These are phyloP conservation scores for Pseudolaguvia tuberculata DNA, from an alignment of 2,113 vertebrate genomes.

Conservation along the genomic window DNA sequence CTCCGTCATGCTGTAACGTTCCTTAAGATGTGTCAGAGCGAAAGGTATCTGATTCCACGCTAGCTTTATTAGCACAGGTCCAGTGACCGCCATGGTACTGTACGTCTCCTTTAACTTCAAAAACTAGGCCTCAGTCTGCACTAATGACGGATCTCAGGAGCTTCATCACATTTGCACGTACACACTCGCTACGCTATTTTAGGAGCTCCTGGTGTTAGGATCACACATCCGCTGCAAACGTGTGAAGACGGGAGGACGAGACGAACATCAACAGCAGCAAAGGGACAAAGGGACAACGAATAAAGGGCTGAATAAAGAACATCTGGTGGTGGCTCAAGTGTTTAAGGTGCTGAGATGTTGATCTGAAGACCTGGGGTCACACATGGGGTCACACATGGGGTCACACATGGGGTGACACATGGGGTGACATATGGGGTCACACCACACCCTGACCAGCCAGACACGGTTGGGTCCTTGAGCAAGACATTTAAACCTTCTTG, in stretches of 20 bases:
- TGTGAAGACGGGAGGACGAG: constrained; percentile 21
- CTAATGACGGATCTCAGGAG: constrained; percentile 8
- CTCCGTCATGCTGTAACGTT: constrained; percentile 13
- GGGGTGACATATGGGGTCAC: too few relatives aligned
- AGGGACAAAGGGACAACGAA: not conserved
- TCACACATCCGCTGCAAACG: constrained; percentile 7
- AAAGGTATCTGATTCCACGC: not conserved
- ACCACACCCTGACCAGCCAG: too few relatives aligned
- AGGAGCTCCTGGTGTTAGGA: constrained; percentile 14
- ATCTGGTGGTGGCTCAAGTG: too few relatives aligned
- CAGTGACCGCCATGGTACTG: too few relatives aligned
- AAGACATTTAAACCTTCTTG: too few relatives aligned
- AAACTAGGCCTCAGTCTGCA: not conserved
- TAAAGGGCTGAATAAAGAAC: too few relatives aligned
- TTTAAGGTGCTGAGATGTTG: too few relatives aligned
- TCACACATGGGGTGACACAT: too few relatives aligned
- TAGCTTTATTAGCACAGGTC: not conserved
- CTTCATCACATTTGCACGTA: constrained; percentile 18
- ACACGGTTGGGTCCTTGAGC: too few relatives aligned
- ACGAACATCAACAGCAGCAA: constrained; percentile 1
- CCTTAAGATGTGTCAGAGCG: not conserved
- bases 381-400: too few relatives aligned
- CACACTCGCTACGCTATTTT: constrained; percentile 17
- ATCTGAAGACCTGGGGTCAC: too few relatives aligned
- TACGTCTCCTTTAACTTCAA: not conserved